phyloP scores from a whole-genome alignment of 2,113 vertebrate genomes.

The Cephalopterus ornatus region DNA sequence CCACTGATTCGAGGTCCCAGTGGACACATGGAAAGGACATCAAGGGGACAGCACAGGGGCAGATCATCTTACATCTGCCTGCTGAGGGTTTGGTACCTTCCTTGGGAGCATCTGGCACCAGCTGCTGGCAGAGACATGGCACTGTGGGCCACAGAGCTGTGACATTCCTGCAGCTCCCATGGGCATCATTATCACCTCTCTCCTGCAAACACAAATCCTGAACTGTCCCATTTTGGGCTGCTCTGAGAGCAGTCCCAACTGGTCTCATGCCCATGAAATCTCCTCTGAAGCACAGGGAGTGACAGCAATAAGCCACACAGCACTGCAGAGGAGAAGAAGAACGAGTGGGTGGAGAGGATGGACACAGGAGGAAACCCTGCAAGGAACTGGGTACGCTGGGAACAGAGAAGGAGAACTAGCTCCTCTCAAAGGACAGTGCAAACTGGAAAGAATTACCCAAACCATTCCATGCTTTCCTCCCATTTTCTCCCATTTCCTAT shows the following conservation, averaged over 20 bases:
- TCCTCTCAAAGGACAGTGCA: background rate
- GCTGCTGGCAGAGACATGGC: background rate
- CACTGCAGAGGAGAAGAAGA: background rate
- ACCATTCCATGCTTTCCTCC: background rate
- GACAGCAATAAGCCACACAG: background rate
- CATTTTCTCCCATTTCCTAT: background rate
- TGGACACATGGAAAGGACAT: background rate
- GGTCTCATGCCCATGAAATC: background rate
- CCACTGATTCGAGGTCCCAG: background rate
- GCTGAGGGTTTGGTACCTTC: background rate
- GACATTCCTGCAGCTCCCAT: background rate
- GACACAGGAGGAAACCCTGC: background rate
- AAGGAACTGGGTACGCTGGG: background rate
- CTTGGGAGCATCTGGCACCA: background rate
- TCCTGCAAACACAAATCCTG: background rate
- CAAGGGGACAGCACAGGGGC: background rate
- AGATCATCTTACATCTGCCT: background rate
- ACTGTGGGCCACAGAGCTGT: background rate
- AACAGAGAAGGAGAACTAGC: background rate
- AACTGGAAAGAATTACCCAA: background rate
- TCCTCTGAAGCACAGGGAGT: background rate
- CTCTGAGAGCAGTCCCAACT: background rate
- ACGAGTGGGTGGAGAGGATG: background rate
- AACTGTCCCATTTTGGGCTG: background rate
- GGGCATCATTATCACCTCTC: background rate